Percentiles rank a stretch among this genome's conserved stretches.
phyloP scores from a whole-genome alignment of 2,888 invertebrate genomes.

The Lampropteryx suffumata region DNA sequence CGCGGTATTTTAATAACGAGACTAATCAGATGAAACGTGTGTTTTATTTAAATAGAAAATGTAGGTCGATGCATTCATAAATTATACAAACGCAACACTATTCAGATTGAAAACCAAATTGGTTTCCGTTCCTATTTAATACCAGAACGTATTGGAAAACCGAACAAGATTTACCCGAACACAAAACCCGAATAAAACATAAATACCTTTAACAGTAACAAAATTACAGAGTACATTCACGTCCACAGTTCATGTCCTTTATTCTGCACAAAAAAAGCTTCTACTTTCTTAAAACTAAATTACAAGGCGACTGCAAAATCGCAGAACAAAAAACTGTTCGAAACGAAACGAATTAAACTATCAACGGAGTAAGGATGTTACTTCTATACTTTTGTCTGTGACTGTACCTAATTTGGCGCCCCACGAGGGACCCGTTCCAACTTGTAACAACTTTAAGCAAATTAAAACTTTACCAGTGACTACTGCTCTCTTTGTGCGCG shows the following conservation, averaged over 20 bases:
- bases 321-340: slow-evolving; percentile 51
- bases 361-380: slow-evolving; percentile 62
- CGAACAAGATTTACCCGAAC: slow-evolving; percentile 23
- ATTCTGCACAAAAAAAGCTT: slow-evolving; percentile 28
- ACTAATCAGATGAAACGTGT: neutral
- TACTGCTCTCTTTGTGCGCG: slow-evolving; percentile 75
- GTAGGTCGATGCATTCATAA: slow-evolving; percentile 15
- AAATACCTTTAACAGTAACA: slow-evolving; percentile 25
- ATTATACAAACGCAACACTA: slow-evolving; percentile 15
- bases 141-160: slow-evolving; percentile 19
- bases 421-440: slow-evolving; percentile 77
- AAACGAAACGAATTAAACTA: slow-evolving; percentile 74
- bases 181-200: slow-evolving; percentile 23
- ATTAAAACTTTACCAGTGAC: slow-evolving; percentile 78
- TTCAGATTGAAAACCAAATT: slow-evolving; percentile 19
- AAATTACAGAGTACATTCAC: slow-evolving; percentile 30
- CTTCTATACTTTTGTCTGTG: slow-evolving; percentile 51
- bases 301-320: slow-evolving; percentile 52
- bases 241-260: slow-evolving; percentile 32
- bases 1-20: slow-evolving; percentile 1
- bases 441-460: slow-evolving; percentile 81
- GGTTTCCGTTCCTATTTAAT: slow-evolving; percentile 15
- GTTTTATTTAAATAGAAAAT: slow-evolving; percentile 17
- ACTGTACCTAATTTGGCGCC: slow-evolving; percentile 78
- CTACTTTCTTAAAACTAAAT: slow-evolving; percentile 45